These are phyloP conservation scores for Odontesthes bonariensis DNA, from an alignment of 2,113 vertebrate genomes.

Conservation along the genomic window DNA sequence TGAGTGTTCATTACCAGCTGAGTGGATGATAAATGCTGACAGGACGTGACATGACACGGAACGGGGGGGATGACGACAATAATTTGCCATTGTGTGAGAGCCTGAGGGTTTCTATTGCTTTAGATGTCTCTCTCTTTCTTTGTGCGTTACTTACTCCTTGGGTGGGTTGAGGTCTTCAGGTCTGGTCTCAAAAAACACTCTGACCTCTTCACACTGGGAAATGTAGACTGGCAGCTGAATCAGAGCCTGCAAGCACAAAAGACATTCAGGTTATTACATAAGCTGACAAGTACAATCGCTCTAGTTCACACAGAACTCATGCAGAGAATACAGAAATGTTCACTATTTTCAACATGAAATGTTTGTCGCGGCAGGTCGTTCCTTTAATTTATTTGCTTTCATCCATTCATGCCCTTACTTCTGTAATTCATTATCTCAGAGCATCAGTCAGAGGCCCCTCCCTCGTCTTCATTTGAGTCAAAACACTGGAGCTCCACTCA, in stretches of 20 bases:
- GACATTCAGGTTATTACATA: slow-evolving; percentile 8
- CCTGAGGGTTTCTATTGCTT: not conserved
- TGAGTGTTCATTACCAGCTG: slow-evolving; percentile 44
- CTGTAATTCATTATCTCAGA: too few relatives aligned
- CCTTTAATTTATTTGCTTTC: too few relatives aligned
- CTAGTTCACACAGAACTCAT: too few relatives aligned
- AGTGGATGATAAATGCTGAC: slow-evolving; percentile 1
- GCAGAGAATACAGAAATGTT: too few relatives aligned
- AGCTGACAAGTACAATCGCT: not conserved
- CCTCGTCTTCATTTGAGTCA: too few relatives aligned
- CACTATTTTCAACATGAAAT: too few relatives aligned
- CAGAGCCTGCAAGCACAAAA: slow-evolving; percentile 87
- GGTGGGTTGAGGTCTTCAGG: slow-evolving; percentile 95
- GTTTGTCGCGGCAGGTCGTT: too few relatives aligned
- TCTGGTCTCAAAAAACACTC: slow-evolving; percentile 96
- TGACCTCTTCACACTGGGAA: slow-evolving; percentile 97
- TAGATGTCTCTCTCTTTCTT: not conserved
- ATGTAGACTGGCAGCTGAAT: slow-evolving; percentile 97
- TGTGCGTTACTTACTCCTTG: slow-evolving; percentile 86
- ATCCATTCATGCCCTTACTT: too few relatives aligned
- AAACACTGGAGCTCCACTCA: too few relatives aligned
- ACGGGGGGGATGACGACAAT: not conserved
- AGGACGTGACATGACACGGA: slow-evolving; percentile 35
- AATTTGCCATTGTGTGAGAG: slow-evolving; percentile 11
- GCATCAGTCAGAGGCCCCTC: too few relatives aligned